Conservation (phyloP, 1,140 invertebrate species). For the Penaeus vannamei region DNA sequence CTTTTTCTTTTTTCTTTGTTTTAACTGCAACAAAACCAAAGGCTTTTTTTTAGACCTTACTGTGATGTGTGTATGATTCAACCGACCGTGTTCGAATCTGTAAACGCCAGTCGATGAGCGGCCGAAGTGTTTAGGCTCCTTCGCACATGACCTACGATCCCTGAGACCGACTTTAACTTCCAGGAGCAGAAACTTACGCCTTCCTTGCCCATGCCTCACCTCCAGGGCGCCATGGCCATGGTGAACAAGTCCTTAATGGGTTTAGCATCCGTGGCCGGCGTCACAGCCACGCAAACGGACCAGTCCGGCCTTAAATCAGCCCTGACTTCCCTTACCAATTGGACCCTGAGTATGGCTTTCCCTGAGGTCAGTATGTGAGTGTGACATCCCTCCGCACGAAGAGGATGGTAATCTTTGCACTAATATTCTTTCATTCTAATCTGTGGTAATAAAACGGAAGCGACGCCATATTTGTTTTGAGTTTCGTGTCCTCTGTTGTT, state of each 20-base stretch:
- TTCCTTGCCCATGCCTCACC: slow-evolving; percentile 30
- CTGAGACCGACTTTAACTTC: slow-evolving; percentile 31
- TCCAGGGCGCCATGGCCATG: slow-evolving; percentile 37
- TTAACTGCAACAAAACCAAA: too few species aligned
- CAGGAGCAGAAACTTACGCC: slow-evolving; percentile 38
- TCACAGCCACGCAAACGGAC: neutral
- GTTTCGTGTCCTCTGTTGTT: too few species aligned
- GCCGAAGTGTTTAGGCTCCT: neutral
- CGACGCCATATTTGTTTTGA: too few species aligned
- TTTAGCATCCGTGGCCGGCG: neutral
- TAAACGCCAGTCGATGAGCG: neutral
- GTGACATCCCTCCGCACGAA: neutral
- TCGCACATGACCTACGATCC: neutral
- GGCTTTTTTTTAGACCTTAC: too few species aligned
- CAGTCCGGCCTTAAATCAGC: slow-evolving; percentile 21
- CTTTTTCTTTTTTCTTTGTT: too few species aligned
- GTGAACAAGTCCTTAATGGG: slow-evolving; percentile 30
- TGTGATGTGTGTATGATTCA: too few species aligned
- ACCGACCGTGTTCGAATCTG: too few species aligned
- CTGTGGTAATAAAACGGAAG: too few species aligned
- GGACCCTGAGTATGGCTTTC: slow-evolving; percentile 56
- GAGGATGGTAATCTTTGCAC: neutral
- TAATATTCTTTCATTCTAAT: neutral
- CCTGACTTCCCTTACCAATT: slow-evolving; percentile 53
- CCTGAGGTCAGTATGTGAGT: slow-evolving; percentile 48